These are phyloP conservation scores for Mustela nigripes DNA, from an alignment of 2,113 vertebrate genomes.

Conservation along the genomic window DNA sequence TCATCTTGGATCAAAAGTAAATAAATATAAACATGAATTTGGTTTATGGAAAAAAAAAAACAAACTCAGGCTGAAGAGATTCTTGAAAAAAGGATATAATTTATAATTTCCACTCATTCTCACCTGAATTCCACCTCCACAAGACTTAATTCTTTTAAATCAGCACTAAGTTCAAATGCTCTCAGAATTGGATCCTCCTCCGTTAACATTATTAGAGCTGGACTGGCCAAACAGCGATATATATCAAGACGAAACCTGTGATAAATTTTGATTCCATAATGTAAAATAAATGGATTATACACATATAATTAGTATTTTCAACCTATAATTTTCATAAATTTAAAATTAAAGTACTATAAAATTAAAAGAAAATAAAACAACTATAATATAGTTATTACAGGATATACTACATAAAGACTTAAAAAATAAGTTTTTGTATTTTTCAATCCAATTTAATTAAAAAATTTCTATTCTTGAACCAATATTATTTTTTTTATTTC, in stretches of 20 bases:
- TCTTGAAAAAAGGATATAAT: background rate
- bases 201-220: slow-evolving; percentile 98
- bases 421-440: slow-evolving; percentile 37
- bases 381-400: slow-evolving; percentile 34
- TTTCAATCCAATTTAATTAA: slow-evolving; percentile 8
- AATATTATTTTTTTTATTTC: background rate
- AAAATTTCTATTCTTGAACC: slow-evolving; percentile 6
- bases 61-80: slow-evolving; percentile 23
- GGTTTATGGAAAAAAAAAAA: background rate
- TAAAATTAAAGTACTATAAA: slow-evolving; percentile 28
- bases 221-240: slow-evolving; percentile 98
- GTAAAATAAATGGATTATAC: slow-evolving; percentile 56
- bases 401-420: background rate
- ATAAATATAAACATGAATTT: slow-evolving; percentile 27
- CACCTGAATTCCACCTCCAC: slow-evolving; percentile 99
- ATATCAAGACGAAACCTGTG: slow-evolving; percentile 98
- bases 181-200: slow-evolving; percentile 98
- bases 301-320: slow-evolving; percentile 57
- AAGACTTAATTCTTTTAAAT: slow-evolving; percentile 97
- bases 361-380: slow-evolving; percentile 13
- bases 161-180: slow-evolving; percentile 98
- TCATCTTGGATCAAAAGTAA: slow-evolving; percentile 23
- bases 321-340: slow-evolving; percentile 19
- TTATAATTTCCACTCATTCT: slow-evolving; percentile 62
- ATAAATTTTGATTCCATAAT: slow-evolving; percentile 71